Percentiles rank a stretch among this genome's conserved stretches.
These are phyloP conservation scores for Mus pahari DNA, from an alignment of 2,113 vertebrate species.

Conservation along the genomic window DNA sequence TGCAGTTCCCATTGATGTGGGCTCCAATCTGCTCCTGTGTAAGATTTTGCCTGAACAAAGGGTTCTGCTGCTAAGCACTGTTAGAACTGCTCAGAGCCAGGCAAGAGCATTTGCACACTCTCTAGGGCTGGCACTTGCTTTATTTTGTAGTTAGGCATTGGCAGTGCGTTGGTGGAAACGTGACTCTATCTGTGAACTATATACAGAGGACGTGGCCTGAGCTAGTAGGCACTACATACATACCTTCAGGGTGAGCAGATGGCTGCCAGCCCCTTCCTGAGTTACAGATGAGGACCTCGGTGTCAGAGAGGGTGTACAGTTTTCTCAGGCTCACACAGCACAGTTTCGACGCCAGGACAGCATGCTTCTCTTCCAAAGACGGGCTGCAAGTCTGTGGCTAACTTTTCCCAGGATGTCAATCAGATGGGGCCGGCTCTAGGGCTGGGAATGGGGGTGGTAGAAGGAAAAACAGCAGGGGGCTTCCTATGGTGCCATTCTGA, in stretches of 20 bases:
- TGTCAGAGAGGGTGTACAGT: neutral
- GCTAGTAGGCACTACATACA: neutral
- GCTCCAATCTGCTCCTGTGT: neutral
- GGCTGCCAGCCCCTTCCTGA: neutral
- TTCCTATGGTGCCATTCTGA: neutral
- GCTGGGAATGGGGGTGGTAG: neutral
- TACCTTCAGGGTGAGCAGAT: neutral
- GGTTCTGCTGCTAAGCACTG: neutral
- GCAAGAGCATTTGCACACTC: neutral
- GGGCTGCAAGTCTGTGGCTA: neutral
- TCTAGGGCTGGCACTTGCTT: neutral
- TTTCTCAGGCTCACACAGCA: conserved; percentile 16
- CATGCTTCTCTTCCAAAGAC: neutral
- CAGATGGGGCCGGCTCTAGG: neutral
- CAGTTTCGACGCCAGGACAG: neutral
- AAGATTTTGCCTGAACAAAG: neutral
- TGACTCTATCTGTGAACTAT: neutral
- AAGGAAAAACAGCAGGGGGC: neutral
- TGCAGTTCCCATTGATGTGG: neutral
- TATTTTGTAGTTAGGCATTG: neutral
- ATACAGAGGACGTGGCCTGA: neutral
- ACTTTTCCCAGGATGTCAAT: neutral
- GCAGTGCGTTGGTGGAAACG: neutral
- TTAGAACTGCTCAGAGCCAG: neutral
- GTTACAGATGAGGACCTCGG: neutral